These are phyloP conservation scores for Serrognathus titanus DNA, from an alignment of 2,888 invertebrate species.

Conservation along the genomic window DNA sequence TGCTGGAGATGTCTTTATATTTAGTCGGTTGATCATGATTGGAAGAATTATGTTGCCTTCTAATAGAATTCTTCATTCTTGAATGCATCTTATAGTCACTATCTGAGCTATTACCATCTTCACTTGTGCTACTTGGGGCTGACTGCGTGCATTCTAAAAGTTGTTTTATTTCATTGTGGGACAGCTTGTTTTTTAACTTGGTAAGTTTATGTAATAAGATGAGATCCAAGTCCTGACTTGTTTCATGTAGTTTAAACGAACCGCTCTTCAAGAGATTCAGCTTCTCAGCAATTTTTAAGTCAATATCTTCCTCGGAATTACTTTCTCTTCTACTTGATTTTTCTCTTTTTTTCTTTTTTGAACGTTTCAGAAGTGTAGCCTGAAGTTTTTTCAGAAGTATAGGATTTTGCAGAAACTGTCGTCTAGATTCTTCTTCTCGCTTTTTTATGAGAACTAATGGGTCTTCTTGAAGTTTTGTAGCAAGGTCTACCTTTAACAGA, in stretches of 20 bases:
- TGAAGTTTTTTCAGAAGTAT: conserved; percentile 84
- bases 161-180: conserved; percentile 42
- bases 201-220: conserved; percentile 69
- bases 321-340: conserved; percentile 37
- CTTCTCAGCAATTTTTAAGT: conserved; percentile 38
- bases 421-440: conserved; percentile 82
- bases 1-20: conserved; percentile 16
- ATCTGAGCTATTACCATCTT: conserved; percentile 20
- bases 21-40: conserved; percentile 26
- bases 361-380: conserved; percentile 65
- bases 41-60: conserved; percentile 24
- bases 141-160: conserved; percentile 47
- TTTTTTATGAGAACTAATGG: conserved; percentile 87
- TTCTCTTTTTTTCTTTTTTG: conserved; percentile 53
- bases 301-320: conserved; percentile 39
- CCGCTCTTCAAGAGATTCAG: conserved; percentile 33
- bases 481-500: conserved; percentile 74
- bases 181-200: conserved; percentile 58
- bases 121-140: conserved; percentile 28
- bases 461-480: conserved; percentile 88
- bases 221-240: conserved; percentile 59
- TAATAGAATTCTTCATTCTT: conserved; percentile 28
- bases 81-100: conserved; percentile 2
- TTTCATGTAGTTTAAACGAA: conserved; percentile 28
- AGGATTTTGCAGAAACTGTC: conserved; percentile 85